Evolutionary conservation across 2,888 invertebrate species (phyloP), one percentile per base, ranked within the genome.

Genomic region (Gortyna flavago): DNA sequence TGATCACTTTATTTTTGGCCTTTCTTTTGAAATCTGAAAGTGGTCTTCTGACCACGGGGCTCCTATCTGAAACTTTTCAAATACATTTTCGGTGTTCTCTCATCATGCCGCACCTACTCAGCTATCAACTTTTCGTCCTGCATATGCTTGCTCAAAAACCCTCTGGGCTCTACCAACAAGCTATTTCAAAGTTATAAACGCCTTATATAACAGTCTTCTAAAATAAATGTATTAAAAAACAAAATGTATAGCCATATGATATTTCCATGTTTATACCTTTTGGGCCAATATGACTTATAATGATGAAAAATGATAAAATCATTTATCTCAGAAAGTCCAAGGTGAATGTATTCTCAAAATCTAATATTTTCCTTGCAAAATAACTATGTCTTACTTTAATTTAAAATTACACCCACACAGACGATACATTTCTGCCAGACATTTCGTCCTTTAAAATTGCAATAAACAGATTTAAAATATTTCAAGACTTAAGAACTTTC

Each of bases 161-260:
- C 44, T 44, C 13, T 44, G 44, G 44, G 44, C 44, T 44, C 44
- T 44, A 44, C 44, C 44, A 44, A 44, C 41, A 80, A 78, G 68
- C 68, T 75, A 77, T 70, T 48, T n/a, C n/a, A n/a, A n/a, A n/a
- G 35, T 48, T 73, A 78, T 29, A 84, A 8, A 77, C 32, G 85
- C 87, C 85, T 81, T 85, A 87, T 48, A 72, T 25, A 59, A 59
- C 75, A 72, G 13, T 62, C 38, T 7, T 84, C 74, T 44, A 80
- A 81, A 77, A 75, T 70, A 85, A 74, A 77, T 73, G 11, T 72
- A 75, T 13, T 61, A 57, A 70, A 72, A 69, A 72, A 61, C 66
- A 72, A 69, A 76, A 66, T 87, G 35, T 66, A 74, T 82, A 82
- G 35, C 62, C 70, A 82, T 81, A 73, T 81, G 21, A 75, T 79